phyloP scores from a whole-genome alignment of 2,888 invertebrate genomes.

The Agapostemon virescens region DNA sequence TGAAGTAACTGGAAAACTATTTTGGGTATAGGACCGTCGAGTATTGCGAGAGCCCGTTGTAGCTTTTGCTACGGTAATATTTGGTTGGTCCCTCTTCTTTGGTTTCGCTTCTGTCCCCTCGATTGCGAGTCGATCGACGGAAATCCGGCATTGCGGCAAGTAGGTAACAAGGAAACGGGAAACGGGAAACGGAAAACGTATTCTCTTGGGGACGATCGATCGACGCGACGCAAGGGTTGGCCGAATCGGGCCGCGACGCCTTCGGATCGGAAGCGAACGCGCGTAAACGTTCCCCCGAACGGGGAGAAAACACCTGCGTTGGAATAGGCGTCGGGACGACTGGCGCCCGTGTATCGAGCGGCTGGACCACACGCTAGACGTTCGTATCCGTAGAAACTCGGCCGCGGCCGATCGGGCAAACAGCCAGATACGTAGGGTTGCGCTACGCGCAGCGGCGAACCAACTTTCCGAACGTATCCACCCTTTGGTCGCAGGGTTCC shows the following conservation, averaged over 20 bases:
- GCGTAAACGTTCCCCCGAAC: neutral
- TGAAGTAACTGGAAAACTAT: conserved; percentile 33
- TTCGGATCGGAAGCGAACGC: conserved; percentile 1
- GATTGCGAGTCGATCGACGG: no score
- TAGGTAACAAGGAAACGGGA: no score
- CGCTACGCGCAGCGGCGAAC: neutral
- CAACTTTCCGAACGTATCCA: neutral
- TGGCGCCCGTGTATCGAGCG: conserved; percentile 69
- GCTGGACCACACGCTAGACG: neutral
- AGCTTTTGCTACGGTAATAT: conserved; percentile 27
- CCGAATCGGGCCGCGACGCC: neutral
- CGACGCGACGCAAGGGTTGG: neutral
- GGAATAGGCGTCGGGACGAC: conserved; percentile 67
- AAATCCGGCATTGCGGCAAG: no score
- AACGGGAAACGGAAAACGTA: neutral
- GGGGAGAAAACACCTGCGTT: conserved; percentile 55
- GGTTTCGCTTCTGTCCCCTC: no score
- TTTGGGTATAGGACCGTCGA: conserved; percentile 28
- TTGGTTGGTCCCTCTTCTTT: conserved; percentile 26
- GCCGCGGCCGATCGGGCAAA: conserved; percentile 30
- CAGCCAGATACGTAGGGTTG: conserved; percentile 15
- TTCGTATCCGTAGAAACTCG: conserved; percentile 25
- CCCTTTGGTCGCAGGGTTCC: neutral
- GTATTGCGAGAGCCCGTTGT: conserved; percentile 46
- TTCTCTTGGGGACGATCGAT: neutral